Base-by-base conservation (phyloP, 1,140 invertebrate species). In the Rhopalosiphum maidis region DNA sequence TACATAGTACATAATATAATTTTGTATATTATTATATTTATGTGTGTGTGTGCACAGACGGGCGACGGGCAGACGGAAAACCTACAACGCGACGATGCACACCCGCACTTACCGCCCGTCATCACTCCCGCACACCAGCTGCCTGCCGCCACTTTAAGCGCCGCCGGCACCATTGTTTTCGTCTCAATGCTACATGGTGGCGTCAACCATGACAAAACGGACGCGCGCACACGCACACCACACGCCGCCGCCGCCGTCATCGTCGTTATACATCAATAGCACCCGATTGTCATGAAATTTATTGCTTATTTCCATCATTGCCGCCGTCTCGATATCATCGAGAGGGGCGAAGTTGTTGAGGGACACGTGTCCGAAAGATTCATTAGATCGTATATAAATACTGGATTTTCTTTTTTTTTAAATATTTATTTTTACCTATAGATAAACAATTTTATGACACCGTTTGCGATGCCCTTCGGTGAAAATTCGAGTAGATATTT, bases 211-310 rank as follows among this genome's bases (percentile, higher is more conserved):
- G 41, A 91, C 90, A 83, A 91, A 91, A 91, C 90, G 90, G 55
- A 91, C 68, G 68, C 68, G 68, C 37, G 68, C 60, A 21, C 41
- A n/a, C 90, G 21, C 41, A 23, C 54, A 30, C 43, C 89, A 68
- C 55, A 37, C 35, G 51, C 51, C 60, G 43, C 43, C 90, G 90
- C 41, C 15, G 43, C 43, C 41, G 90, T 82, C 35, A 35, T 23
- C 86, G 86, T 21, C 41, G 35, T 41, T 41, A 55, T 54, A 82
- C 60, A 83, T 83, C 68, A 83, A 82, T 91, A 77, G 60, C 90
- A 91, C 90, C 90, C 68, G 90, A 91, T 91, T 91, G 68, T 91
- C 90, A 83, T 37, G 90, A 91, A 82, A 91, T 91, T 91, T 91
- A 91, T 91, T 83, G 90, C 90, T 91, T 35, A 77, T 60, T 90